Percentiles rank a stretch among this genome's conserved stretches.
These are phyloP conservation scores for Porphyrio hochstetteri DNA, from an alignment of 2,113 vertebrate genomes.

Conservation along the genomic window DNA sequence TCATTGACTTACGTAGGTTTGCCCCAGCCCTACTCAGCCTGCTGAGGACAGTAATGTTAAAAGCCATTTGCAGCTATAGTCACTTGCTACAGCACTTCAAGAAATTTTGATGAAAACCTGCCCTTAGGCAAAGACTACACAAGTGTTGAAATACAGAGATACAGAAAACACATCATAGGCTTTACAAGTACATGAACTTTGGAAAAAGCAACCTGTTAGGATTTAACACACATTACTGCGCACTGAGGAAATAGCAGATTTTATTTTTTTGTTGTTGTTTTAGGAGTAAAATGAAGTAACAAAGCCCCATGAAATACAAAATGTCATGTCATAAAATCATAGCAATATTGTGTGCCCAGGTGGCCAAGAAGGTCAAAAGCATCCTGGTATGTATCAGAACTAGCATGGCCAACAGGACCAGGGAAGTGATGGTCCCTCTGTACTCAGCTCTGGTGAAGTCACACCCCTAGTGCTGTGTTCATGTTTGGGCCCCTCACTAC, in stretches of 20 bases:
- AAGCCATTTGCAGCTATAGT: neutral
- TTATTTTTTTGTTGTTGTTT: neutral
- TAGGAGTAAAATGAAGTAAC: neutral
- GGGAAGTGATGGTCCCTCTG: no score
- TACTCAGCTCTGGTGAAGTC: no score
- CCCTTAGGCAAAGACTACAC: conserved; percentile 20
- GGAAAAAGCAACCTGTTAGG: neutral
- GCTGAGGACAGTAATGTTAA: neutral
- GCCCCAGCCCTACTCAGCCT: neutral
- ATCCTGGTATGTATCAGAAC: no score
- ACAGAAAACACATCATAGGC: conserved; percentile 10
- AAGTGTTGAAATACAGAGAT: neutral
- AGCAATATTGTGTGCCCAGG: no score
- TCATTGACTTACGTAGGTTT: neutral
- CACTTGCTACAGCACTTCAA: neutral
- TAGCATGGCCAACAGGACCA: no score
- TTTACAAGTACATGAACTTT: neutral
- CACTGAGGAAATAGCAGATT: neutral
- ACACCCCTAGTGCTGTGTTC: no score
- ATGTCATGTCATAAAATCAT: neutral
- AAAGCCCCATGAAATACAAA: neutral
- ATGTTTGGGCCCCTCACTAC: no score
- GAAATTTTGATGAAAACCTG: conserved; percentile 27
- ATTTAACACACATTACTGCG: neutral
- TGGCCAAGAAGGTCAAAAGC: no score